These are phyloP conservation scores for Dendroctonus ponderosae DNA, from an alignment of 1,140 invertebrate genomes.

Conservation along the genomic window DNA sequence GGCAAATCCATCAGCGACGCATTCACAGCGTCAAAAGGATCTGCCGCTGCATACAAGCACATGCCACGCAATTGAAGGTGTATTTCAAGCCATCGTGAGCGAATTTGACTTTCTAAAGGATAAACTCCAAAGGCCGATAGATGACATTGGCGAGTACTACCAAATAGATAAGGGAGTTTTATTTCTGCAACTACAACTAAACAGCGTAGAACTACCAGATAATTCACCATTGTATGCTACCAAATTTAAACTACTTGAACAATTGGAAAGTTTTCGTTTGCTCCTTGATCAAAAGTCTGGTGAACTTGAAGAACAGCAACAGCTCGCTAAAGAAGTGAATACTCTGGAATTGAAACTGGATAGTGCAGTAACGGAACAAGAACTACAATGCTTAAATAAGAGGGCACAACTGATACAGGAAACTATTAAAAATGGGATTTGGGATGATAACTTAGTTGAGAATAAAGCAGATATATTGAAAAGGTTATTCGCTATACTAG, in stretches of 20 bases:
- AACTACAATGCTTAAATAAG: neutral
- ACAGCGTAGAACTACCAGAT: conserved; percentile 1
- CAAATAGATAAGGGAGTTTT: conserved; percentile 22
- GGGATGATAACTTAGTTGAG: conserved; percentile 1
- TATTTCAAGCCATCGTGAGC: conserved; percentile 8
- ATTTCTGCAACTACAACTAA: conserved; percentile 13
- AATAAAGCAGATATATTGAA: conserved; percentile 4
- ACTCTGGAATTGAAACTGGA: conserved; percentile 14
- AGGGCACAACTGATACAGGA: too few species aligned
- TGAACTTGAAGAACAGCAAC: conserved; percentile 3
- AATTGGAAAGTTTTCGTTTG: conserved; percentile 6
- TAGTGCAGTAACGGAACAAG: neutral
- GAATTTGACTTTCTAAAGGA: conserved; percentile 15
- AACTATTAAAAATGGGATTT: neutral
- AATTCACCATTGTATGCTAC: conserved; percentile 1
- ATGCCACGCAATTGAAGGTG: neutral
- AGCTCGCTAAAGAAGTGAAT: conserved; percentile 9
- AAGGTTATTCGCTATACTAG: neutral
- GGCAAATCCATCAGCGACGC: too few species aligned
- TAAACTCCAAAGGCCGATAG: neutral
- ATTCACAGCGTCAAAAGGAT: too few species aligned
- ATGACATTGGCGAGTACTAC: conserved; percentile 7
- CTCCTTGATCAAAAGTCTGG: neutral
- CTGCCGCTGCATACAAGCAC: too few species aligned
- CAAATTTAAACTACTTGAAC: conserved; percentile 5